Percentiles rank a stretch among this genome's conserved stretches.
Evolutionary conservation across 2,113 vertebrate species (phyloP).

Genomic region (Gallinago media): DNA sequence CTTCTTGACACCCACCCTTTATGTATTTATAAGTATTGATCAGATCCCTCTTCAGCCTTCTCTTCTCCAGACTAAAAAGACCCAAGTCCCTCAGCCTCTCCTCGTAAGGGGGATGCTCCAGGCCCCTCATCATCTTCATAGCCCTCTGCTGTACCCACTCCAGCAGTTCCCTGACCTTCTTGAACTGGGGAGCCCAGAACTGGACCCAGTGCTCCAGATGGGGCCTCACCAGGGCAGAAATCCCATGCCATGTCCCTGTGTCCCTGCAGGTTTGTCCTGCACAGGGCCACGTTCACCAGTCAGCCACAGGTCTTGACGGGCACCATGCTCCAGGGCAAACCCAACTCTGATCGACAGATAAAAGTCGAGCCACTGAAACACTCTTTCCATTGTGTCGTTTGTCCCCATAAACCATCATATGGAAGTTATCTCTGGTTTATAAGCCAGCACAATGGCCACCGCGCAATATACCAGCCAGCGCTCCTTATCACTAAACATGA

Average conservation of each 20-base stretch:
- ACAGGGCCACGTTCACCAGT: background rate
- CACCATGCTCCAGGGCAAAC: background rate
- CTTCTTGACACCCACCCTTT: no score
- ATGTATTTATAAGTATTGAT: no score
- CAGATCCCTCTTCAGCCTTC: no score
- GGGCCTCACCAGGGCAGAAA: no score
- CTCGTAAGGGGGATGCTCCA: no score
- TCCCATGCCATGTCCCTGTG: accelerated
- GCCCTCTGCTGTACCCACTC: no score
- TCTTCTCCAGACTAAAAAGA: no score
- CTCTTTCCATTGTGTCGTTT: background rate
- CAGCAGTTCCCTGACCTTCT: no score
- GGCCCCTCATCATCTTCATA: no score
- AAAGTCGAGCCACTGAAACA: background rate
- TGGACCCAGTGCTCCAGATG: no score
- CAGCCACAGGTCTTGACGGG: background rate
- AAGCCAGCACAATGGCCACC: background rate
- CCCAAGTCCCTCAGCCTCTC: no score
- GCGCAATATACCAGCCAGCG: background rate
- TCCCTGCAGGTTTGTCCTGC: background rate
- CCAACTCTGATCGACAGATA: background rate
- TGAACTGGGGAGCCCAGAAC: no score
- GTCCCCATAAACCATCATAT: background rate
- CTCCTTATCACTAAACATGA: background rate
- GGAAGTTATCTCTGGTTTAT: background rate